Conservation (phyloP, 1,140 invertebrate genomes). For the Samia ricini region DNA sequence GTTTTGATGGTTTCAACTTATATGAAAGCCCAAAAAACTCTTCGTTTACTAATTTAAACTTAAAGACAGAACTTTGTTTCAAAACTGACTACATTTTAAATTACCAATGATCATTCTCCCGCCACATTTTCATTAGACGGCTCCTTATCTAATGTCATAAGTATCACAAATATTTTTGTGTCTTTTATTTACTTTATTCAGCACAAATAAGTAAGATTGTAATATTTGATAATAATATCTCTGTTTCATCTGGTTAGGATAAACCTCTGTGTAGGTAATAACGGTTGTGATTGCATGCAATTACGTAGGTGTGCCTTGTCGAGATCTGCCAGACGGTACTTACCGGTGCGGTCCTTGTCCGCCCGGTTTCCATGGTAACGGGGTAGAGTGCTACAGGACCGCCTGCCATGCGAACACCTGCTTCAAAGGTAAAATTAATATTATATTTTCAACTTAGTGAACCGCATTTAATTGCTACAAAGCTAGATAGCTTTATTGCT, state of each 20-base stretch:
- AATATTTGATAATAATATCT: not conserved
- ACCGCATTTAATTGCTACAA: not conserved
- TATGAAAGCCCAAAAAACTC: too few relatives aligned
- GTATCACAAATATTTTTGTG: too few relatives aligned
- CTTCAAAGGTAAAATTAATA: conserved; percentile 44
- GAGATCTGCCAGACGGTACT: conserved; percentile 51
- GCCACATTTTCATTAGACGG: too few relatives aligned
- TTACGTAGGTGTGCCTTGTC: conserved; percentile 45
- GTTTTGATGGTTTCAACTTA: too few relatives aligned
- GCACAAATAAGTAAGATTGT: not conserved
- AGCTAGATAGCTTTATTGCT: too few relatives aligned
- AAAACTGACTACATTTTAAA: too few relatives aligned
- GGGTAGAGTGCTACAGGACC: conserved; percentile 47
- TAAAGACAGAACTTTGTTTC: too few relatives aligned
- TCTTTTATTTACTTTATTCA: too few relatives aligned
- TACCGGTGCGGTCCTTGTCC: conserved; percentile 59
- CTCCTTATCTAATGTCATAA: too few relatives aligned
- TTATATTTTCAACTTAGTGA: not conserved
- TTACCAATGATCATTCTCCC: too few relatives aligned
- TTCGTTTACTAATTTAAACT: too few relatives aligned
- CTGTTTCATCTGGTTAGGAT: not conserved
- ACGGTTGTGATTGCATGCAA: not conserved
- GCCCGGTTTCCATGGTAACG: conserved; percentile 54
- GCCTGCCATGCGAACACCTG: conserved; percentile 44
- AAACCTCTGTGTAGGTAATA: not conserved